These are phyloP conservation scores for Oncorhynchus masou DNA, from an alignment of 2,113 vertebrate genomes.

Conservation along the genomic window DNA sequence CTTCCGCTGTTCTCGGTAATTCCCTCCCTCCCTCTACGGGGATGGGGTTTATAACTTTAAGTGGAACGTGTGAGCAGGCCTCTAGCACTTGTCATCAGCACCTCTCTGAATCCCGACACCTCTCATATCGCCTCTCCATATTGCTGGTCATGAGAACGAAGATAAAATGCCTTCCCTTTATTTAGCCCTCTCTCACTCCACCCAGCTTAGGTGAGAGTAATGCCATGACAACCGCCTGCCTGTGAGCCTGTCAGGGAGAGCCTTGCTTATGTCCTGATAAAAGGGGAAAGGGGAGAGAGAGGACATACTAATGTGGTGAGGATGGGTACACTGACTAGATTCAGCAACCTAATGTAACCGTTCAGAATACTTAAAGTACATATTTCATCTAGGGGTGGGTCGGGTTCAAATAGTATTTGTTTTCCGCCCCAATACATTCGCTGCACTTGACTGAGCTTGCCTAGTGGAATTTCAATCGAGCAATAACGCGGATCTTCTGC, in stretches of 20 bases:
- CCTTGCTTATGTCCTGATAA: background rate
- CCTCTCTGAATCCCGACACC: constrained; percentile 69
- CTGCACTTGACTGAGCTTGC: no score
- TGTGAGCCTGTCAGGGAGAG: background rate
- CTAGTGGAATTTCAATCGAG: no score
- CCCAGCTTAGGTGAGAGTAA: constrained; percentile 20
- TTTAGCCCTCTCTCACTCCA: constrained; percentile 34
- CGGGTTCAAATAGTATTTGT: no score
- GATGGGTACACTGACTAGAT: no score
- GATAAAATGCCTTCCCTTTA: constrained; percentile 72
- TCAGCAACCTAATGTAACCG: no score
- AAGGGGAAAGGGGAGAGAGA: background rate
- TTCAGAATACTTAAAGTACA: no score
- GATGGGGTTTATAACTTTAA: background rate
- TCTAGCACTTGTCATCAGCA: constrained; percentile 59
- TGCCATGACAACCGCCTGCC: constrained; percentile 2
- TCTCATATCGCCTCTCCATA: constrained; percentile 59
- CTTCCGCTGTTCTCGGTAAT: no score
- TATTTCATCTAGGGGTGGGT: no score
- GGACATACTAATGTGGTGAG: no score
- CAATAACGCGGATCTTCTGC: no score
- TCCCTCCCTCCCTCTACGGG: no score
- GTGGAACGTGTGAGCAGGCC: constrained; percentile 32
- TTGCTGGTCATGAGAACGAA: constrained; percentile 39
- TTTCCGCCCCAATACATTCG: no score